These are phyloP conservation scores for Papilio helenus DNA, from an alignment of 1,140 invertebrate species.

Conservation along the genomic window DNA sequence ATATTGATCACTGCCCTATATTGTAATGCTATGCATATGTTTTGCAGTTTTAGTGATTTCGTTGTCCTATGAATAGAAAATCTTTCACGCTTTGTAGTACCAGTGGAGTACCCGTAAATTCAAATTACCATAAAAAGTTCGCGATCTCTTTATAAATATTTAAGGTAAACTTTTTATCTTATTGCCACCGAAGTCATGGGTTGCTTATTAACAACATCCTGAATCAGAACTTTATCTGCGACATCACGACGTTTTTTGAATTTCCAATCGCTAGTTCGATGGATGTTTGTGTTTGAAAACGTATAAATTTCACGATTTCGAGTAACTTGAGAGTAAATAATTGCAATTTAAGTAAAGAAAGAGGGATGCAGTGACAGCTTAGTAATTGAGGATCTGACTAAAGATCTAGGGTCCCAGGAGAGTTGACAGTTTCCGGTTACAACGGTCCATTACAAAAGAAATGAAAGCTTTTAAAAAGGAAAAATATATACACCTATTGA, in stretches of 20 bases:
- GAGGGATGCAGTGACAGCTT: constrained; percentile 19
- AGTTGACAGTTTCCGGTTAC: constrained; percentile 5
- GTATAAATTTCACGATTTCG: constrained; percentile 21
- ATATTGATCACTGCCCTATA: no score
- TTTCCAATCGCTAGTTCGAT: constrained; percentile 21
- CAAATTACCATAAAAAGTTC: neutral
- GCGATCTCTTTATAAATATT: constrained; percentile 10
- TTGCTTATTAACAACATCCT: constrained; percentile 19
- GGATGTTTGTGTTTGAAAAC: neutral
- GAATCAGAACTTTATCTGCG: neutral
- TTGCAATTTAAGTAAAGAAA: constrained; percentile 14
- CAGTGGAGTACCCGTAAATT: neutral
- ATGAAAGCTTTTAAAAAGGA: neutral
- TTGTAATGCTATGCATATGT: no score
- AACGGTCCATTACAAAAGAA: neutral
- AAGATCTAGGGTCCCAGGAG: neutral
- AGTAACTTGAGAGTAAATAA: neutral
- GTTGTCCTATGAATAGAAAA: neutral
- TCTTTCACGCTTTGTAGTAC: neutral
- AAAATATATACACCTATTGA: neutral
- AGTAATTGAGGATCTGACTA: constrained; percentile 5
- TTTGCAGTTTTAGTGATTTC: no score
- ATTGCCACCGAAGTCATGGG: neutral
- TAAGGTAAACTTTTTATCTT: constrained; percentile 9
- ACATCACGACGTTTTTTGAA: constrained; percentile 19